Conservation (phyloP, 2,888 invertebrate genomes). For the Ctena decussata region DNA sequence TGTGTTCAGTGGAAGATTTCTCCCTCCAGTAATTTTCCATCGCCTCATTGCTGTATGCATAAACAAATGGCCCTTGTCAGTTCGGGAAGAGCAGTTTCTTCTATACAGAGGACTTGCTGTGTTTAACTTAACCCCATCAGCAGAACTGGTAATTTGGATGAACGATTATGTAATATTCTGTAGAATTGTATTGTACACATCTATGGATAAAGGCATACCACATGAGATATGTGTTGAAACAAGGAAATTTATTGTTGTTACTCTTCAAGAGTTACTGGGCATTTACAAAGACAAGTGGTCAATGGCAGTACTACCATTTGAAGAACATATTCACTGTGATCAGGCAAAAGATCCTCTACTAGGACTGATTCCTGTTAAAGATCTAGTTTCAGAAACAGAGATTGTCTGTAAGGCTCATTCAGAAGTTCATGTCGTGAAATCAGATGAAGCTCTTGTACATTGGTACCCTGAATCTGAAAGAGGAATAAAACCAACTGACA, state of each 20-base stretch:
- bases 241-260: constrained; percentile 2
- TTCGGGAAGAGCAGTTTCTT: not conserved
- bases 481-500: not conserved
- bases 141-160: constrained; percentile 43
- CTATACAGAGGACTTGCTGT: constrained; percentile 53
- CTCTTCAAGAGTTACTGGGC: constrained; percentile 19
- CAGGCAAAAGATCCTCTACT: not conserved
- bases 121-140: constrained; percentile 24
- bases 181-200: constrained; percentile 26
- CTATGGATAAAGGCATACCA: not conserved
- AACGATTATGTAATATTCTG: constrained; percentile 49
- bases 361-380: constrained; percentile 28
- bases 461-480: constrained; percentile 28
- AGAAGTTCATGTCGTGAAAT: not conserved
- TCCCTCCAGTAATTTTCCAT: constrained; percentile 62
- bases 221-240: not conserved
- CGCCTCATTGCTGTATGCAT: constrained; percentile 56
- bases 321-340: constrained; percentile 48
- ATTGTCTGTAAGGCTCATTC: constrained; percentile 23
- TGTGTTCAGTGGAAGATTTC: constrained; percentile 41
- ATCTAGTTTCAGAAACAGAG: constrained; percentile 14
- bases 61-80: constrained; percentile 21
- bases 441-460: constrained; percentile 15
- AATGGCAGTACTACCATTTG: constrained; percentile 19
- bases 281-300: constrained; percentile 14